phyloP scores from a whole-genome alignment of 2,888 invertebrate genomes.

The Molorchus minor region DNA sequence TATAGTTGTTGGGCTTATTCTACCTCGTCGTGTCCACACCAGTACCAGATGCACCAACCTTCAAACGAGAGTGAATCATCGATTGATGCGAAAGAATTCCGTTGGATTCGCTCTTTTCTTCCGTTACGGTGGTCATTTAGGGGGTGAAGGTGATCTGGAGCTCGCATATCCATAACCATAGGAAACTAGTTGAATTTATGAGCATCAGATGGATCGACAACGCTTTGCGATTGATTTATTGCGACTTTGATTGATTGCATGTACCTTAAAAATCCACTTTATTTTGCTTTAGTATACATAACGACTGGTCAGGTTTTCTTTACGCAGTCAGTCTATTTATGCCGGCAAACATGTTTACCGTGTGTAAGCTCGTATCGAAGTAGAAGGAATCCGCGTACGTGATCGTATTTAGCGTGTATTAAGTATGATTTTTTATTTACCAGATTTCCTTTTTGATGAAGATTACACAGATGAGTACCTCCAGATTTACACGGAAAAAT shows the following conservation, averaged over 20 bases:
- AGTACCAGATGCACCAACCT: neutral
- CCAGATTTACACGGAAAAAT: too few relatives aligned
- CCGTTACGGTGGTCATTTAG: slow-evolving; percentile 42
- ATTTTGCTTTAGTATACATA: slow-evolving; percentile 41
- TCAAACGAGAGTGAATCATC: slow-evolving; percentile 38
- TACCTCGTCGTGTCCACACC: slow-evolving; percentile 18
- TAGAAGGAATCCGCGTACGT: too few relatives aligned
- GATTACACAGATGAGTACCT: too few relatives aligned
- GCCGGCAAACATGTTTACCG: slow-evolving; percentile 29
- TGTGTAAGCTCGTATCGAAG: neutral
- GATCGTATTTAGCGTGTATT: neutral
- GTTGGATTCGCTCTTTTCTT: slow-evolving; percentile 39
- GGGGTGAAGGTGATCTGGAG: slow-evolving; percentile 39
- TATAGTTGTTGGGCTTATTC: too few relatives aligned
- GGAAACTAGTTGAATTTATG: slow-evolving; percentile 55
- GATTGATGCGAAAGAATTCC: slow-evolving; percentile 41
- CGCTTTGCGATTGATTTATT: slow-evolving; percentile 60
- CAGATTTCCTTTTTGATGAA: too few relatives aligned
- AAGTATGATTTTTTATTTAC: too few relatives aligned
- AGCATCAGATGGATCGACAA: slow-evolving; percentile 54
- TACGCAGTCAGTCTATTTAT: slow-evolving; percentile 11
- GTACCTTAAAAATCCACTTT: slow-evolving; percentile 46
- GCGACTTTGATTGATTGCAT: slow-evolving; percentile 59
- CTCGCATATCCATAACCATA: slow-evolving; percentile 41
- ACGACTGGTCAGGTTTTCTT: slow-evolving; percentile 27